phyloP scores from a whole-genome alignment of 1,140 invertebrate species.

The Planococcus citri region DNA sequence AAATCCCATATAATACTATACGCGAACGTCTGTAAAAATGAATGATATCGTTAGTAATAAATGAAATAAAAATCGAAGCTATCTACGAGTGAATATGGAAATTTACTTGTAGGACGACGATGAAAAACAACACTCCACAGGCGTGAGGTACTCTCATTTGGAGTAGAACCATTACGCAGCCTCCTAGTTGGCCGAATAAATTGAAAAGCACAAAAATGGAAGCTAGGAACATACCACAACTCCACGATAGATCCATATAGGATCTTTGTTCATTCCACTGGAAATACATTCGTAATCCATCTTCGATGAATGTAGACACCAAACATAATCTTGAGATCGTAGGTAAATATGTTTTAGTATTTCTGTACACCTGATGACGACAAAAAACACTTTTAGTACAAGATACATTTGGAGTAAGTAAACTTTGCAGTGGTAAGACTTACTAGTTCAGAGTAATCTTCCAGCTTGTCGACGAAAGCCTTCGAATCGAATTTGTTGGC shows the following conservation, averaged over 20 bases:
- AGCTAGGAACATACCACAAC: constrained; percentile 86
- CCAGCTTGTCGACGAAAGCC: constrained; percentile 23
- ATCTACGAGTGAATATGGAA: background rate
- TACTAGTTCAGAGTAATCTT: constrained; percentile 25
- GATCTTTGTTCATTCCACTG: constrained; percentile 97
- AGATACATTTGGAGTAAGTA: background rate
- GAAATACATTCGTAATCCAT: constrained; percentile 97
- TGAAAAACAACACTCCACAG: constrained; percentile 87
- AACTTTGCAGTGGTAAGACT: background rate
- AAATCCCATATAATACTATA: constrained; percentile 98
- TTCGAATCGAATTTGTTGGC: constrained; percentile 18
- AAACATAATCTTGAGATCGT: constrained; percentile 90
- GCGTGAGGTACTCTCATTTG: constrained; percentile 88
- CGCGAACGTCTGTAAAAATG: constrained; percentile 71
- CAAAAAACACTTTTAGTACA: constrained; percentile 28
- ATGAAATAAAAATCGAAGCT: background rate
- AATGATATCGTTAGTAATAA: constrained; percentile 23
- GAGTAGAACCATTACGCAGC: constrained; percentile 88
- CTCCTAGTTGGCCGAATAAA: constrained; percentile 87
- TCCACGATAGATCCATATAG: constrained; percentile 97
- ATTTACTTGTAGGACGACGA: constrained; percentile 81
- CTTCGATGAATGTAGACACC: constrained; percentile 98
- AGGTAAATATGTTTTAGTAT: constrained; percentile 86
- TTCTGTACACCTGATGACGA: constrained; percentile 63
- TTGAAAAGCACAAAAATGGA: constrained; percentile 89